Base-by-base conservation (phyloP, 1,140 invertebrate genomes). In the Trigoniulus corallinus region DNA sequence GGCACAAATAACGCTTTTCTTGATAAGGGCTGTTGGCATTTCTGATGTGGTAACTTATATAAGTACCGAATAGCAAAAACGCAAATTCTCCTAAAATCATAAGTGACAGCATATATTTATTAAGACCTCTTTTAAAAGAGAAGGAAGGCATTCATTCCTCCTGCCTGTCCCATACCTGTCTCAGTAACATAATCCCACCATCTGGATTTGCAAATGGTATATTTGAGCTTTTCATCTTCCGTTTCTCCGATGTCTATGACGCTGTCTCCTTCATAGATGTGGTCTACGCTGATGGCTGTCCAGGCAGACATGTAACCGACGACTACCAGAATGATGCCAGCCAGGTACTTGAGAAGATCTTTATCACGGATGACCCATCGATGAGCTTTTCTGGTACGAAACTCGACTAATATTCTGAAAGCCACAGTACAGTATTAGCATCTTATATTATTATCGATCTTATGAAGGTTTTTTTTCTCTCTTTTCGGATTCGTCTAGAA, bases 131-230 rank as follows among this genome's bases (percentile, higher is more conserved):
- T n/a, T n/a, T n/a, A n/a, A n/a, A n/a, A n/a, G n/a, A n/a, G n/a
- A n/a, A n/a, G n/a, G n/a, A n/a, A n/a, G n/a, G n/a, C n/a, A n/a
- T n/a, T n/a, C n/a, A n/a, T n/a, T n/a, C n/a, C n/a, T n/a, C n/a
- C n/a, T n/a, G n/a, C n/a, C n/a, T n/a, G n/a, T n/a, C n/a, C n/a
- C n/a, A 64, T 61, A 76, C 77, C 72, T 46, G 74, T 71, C 70
- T 88, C 83, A 24, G 86, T 88, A 49, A 89, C 83, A 65, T 86
- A 84, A 61, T 91, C 84, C 87, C 86, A 91, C 71, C 82, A 83
- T 29, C 82, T 73, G n/a, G 77, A 74, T 64, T 79, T 79, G 64
- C 85, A 89, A 29, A 75, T 72, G 53, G 72, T 55, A 70, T 79
- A 72, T 56, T 70, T 59, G 55, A 72, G 59, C 7, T 7, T 15